Conservation (phyloP, 2,797 vertebrate species). For the Sitta carolinensis region DNA sequence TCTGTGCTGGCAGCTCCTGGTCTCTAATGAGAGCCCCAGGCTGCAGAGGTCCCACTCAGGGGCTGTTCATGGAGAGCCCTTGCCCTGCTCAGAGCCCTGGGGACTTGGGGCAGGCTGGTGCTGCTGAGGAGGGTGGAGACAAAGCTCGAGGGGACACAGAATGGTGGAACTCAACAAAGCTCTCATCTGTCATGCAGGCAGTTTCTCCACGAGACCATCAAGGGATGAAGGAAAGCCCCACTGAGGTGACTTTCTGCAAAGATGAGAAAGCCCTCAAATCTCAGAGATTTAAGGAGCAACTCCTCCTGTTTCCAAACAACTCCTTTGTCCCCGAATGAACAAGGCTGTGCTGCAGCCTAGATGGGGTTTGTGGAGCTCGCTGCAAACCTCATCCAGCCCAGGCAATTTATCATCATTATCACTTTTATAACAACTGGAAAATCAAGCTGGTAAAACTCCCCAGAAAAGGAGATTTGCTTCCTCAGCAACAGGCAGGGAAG, state of each 20-base stretch:
- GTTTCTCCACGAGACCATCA: background rate
- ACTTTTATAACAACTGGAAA: background rate
- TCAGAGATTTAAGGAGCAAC: background rate
- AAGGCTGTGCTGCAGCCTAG: background rate
- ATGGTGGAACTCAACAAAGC: rapidly evolving
- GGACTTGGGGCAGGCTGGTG: rapidly evolving
- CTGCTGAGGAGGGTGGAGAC: background rate
- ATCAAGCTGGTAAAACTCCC: background rate
- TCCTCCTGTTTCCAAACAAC: background rate
- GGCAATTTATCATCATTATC: background rate
- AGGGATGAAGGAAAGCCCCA: background rate
- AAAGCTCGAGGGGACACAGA: background rate
- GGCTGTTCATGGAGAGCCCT: background rate
- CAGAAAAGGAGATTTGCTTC: background rate
- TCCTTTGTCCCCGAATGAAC: background rate
- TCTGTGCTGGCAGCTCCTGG: background rate
- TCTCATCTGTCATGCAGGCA: rapidly evolving
- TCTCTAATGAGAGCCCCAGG: background rate
- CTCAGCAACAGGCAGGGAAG: background rate
- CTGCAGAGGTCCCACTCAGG: background rate
- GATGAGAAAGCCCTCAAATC: background rate
- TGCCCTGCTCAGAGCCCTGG: background rate
- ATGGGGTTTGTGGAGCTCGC: background rate
- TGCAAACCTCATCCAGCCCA: background rate
- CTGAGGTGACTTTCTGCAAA: background rate